These are phyloP conservation scores for Crotalus viridis DNA, from an alignment of 2,113 vertebrate species.

Conservation along the genomic window DNA sequence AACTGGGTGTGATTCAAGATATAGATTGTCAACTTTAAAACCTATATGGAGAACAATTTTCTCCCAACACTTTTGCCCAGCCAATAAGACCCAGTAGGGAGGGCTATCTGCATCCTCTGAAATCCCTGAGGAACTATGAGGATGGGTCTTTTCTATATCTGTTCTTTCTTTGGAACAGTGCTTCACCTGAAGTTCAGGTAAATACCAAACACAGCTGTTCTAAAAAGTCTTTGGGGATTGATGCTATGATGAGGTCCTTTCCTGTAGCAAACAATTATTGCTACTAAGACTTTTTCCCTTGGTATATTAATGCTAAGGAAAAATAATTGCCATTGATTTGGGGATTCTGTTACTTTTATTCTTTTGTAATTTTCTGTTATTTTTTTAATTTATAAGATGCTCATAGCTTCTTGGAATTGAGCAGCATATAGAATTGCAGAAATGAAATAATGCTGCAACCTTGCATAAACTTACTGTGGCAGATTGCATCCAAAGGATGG, in stretches of 20 bases:
- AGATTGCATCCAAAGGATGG: neutral
- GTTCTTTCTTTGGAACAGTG: neutral
- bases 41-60: neutral
- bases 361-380: neutral
- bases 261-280: neutral
- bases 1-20: neutral
- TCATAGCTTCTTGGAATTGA: neutral
- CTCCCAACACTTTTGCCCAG: neutral
- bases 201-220: neutral
- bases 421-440: neutral
- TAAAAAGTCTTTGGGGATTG: neutral
- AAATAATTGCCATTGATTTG: neutral
- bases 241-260: neutral
- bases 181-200: neutral
- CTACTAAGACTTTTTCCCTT: neutral
- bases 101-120: neutral
- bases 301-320: neutral
- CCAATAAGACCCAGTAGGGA: neutral
- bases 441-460: neutral
- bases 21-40: neutral
- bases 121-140: neutral
- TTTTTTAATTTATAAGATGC: neutral
- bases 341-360: neutral
- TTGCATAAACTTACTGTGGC: conserved; percentile 47
- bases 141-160: neutral